Conservation (phyloP, 2,797 vertebrate genomes). For the Anas bahamensis region DNA sequence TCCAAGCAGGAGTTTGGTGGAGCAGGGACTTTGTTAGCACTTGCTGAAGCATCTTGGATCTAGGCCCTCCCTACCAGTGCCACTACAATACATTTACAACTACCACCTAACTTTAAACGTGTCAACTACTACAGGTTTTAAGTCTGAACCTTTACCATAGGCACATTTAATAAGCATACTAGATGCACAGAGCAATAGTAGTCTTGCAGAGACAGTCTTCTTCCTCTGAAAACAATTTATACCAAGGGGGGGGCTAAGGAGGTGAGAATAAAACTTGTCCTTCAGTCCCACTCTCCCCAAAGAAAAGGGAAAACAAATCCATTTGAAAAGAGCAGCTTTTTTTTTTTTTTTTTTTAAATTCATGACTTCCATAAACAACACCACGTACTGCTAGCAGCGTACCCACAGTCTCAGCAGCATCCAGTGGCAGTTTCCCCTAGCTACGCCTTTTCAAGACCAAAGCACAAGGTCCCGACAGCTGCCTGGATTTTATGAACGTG, state of each 20-base stretch:
- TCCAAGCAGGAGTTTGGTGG: background rate
- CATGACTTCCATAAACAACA: background rate
- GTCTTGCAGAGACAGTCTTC: background rate
- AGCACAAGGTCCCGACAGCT: background rate
- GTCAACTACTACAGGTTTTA: background rate
- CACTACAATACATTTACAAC: background rate
- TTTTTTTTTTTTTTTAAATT: background rate
- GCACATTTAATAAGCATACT: background rate
- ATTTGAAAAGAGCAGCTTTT: background rate
- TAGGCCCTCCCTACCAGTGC: background rate
- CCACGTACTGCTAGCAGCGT: background rate
- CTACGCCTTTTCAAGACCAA: background rate
- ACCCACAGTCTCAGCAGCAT: background rate
- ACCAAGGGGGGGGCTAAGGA: background rate
- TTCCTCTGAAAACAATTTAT: background rate
- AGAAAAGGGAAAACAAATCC: background rate
- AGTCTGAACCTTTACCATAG: background rate
- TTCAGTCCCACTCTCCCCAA: background rate
- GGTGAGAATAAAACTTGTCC: background rate
- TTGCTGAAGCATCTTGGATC: background rate
- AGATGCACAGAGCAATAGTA: background rate
- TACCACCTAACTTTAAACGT: background rate
- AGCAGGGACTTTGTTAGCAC: background rate
- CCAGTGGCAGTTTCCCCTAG: background rate
- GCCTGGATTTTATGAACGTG: background rate